These are phyloP conservation scores for Drosophila ercepeae DNA, from an alignment of 1,140 invertebrate genomes.

Conservation along the genomic window DNA sequence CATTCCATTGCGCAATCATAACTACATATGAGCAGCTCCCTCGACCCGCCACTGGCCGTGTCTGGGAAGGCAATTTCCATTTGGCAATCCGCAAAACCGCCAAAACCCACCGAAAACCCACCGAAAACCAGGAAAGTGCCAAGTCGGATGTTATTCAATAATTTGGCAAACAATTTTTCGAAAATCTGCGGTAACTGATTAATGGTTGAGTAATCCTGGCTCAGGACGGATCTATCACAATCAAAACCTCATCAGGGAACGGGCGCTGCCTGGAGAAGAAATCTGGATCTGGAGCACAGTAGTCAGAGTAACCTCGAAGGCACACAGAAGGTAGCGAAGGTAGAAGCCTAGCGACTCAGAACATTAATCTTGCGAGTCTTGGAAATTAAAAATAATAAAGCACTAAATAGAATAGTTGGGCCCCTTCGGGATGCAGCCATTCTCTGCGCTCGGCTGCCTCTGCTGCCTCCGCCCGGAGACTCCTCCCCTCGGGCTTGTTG, in stretches of 20 bases:
- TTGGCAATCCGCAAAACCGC: conserved; percentile 30
- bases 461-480: neutral
- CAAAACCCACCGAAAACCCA: neutral
- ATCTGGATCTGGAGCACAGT: conserved; percentile 29
- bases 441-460: conserved; percentile 69
- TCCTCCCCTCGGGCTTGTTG: conserved; percentile 12
- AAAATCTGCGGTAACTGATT: neutral
- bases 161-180: conserved; percentile 18
- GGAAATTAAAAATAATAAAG: conserved; percentile 80
- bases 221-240: neutral
- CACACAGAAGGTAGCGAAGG: neutral
- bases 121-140: conserved; percentile 17
- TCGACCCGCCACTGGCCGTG: conserved; percentile 4
- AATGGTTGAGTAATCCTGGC: neutral
- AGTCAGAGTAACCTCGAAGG: neutral
- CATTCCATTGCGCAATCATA: conserved; percentile 43
- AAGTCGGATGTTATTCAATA: conserved; percentile 32
- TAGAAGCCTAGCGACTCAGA: conserved; percentile 55
- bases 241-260: conserved; percentile 30
- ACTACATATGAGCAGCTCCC: conserved; percentile 24
- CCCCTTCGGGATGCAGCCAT: conserved; percentile 63
- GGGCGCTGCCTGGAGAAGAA: no score
- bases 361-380: conserved; percentile 73
- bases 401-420: conserved; percentile 77
- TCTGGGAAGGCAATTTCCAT: conserved; percentile 21